Evolutionary conservation across 2,888 invertebrate species (phyloP).

Genomic region (Barypeithes pellucidus): DNA sequence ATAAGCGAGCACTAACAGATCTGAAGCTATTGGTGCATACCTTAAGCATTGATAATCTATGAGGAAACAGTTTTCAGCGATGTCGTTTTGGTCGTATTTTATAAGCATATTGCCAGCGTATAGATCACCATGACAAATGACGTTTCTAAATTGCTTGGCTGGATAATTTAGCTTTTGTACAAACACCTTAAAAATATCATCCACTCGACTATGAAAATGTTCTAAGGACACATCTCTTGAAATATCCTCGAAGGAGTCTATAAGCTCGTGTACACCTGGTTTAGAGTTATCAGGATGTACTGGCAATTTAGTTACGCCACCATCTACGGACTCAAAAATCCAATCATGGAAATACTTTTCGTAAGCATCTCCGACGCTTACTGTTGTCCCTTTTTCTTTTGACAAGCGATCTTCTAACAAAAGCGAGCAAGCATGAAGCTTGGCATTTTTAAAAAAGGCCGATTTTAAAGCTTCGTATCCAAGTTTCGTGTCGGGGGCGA

Average conservation of each 20-base stretch:
- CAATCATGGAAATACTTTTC: conserved; percentile 53
- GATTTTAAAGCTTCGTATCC: conserved; percentile 56
- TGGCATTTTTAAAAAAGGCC: conserved; percentile 59
- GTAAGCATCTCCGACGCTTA: conserved; percentile 61
- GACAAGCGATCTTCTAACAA: conserved; percentile 61
- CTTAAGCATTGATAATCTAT: conserved; percentile 68
- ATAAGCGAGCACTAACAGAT: conserved; percentile 72
- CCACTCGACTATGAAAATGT: neutral
- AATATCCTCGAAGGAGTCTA: neutral
- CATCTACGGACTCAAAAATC: conserved; percentile 54
- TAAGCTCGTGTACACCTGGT: conserved; percentile 7
- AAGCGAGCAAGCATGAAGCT: conserved; percentile 63
- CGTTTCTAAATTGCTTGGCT: conserved; percentile 68
- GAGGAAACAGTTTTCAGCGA: conserved; percentile 55
- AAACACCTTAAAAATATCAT: neutral
- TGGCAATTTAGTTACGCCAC: neutral
- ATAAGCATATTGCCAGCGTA: conserved; percentile 75
- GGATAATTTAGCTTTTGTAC: neutral
- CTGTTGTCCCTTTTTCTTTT: conserved; percentile 51
- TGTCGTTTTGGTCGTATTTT: conserved; percentile 56
- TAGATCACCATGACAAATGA: conserved; percentile 76
- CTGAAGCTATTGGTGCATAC: conserved; percentile 79
- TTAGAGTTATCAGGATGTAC: conserved; percentile 25
- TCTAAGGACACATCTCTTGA: neutral
- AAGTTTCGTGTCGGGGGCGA: conserved; percentile 18